Evolutionary conservation across 37 sponge, comb jelly and placozoan genomes (phyloP), one percentile per base, ranked within the genome.

Genomic region (Aplysina aerophoba): DNA sequence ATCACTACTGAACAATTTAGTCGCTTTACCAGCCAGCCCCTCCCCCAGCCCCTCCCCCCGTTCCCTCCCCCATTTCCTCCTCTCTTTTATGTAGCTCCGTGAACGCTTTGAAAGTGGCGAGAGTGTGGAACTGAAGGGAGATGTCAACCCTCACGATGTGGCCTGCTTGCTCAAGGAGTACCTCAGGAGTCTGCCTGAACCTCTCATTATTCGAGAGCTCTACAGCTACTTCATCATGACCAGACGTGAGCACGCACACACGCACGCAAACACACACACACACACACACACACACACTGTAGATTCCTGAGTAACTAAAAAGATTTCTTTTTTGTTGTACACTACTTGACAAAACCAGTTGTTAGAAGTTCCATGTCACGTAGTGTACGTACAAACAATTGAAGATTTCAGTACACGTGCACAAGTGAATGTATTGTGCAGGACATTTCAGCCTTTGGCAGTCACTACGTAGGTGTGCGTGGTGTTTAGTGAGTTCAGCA

Each of bases 111-210:
- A 93, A 31, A 16, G 63, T 3, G 93, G 93, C 4, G 64, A 77
- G 59, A 81, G 84, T 78, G 86, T 93, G 30, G 85, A 87, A 33
- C 81, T 90, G 44, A 85, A 86, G 8, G 93, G 84, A 33, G 86
- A 93, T 55, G 66, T 81, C n/a, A 93, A 90, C 61, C 96, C 96
- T 34, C 94, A 92, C 44, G 96, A 95, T 73, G 91, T 95, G 62
- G 94, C 91, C 30, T 89, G 89, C 39, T 65, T 95, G 53, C 80
- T 95, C 20, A 95, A 95, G 58, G 94, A 90, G 62, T 95, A 93
- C 59, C 87, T 95, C 58, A 81, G 96, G 3, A 82, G 89, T 72
- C 89, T 95, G 13, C 96, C 96, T 20, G 96, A 95, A 68, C 94
- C 96, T 16, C 96, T 95, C n/a, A 35, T 95, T 34, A 87, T 91